Evolutionary conservation across 2,113 vertebrate species (phyloP), one percentile per base, ranked within the genome.

Genomic region (Turdus rufiventris): DNA sequence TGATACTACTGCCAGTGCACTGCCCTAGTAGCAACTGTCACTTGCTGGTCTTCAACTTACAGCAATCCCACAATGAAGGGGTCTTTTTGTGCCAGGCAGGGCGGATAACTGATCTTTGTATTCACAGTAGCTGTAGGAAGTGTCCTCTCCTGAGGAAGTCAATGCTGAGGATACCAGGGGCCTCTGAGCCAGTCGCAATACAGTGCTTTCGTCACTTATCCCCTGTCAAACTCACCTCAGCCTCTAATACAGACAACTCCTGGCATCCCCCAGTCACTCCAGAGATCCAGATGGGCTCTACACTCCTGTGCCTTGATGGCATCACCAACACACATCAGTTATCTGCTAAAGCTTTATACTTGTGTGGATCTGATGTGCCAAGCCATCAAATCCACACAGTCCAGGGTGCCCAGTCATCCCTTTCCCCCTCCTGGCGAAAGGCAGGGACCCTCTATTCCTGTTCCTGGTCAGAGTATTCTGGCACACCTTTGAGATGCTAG

Each of bases 101-200:
- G 47, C 36, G 33, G 47, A 23, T 18, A 54, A 33, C 23, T 63
- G 10, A 54, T 54, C 8, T 29, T 40, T 63, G 14, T 28, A 54
- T 6, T 24, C 33, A 47, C 40, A n/a, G 48, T 1, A 28, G 11
- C n/a, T 38, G 47, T 15, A 38, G n/a, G 9, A 38, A 47, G 38
- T 38, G 33, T 28, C 4, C n/a, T 54, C 12, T 63, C 24, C 17
- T 8, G 17, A 62, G 2, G 2, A 1, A 43, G 10, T 0, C 26
- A 57, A 53, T 16, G 3, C 6, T 6, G 7, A 50, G 34, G 29
- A n/a, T 50, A 60, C 24, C 9, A n/a, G 14, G 18, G 15, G 29
- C 14, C 34, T 42, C 78, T 50, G 14, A 15, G 65, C 10, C 65
- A 70, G 23, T 60, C 24, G 34, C 43, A 5, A 29, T 9, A 9